phyloP scores from a whole-genome alignment of 1,140 invertebrate species.

The Drosophila funebris region DNA sequence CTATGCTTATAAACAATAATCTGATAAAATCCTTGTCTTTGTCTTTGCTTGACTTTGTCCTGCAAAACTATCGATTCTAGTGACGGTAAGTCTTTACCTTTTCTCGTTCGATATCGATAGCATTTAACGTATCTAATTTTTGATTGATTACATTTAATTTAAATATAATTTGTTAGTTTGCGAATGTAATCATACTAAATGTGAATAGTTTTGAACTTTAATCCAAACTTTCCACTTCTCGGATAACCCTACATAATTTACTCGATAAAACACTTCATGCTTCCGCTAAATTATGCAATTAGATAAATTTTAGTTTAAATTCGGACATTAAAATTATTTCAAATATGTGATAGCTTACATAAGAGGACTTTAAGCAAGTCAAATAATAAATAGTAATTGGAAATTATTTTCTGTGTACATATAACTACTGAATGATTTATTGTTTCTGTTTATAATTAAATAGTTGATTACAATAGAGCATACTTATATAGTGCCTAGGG shows the following conservation, averaged over 20 bases:
- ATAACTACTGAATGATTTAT: too few relatives aligned
- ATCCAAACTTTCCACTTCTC: neutral
- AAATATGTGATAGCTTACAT: conserved; percentile 43
- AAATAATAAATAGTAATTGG: conserved; percentile 15
- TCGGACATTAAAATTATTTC: conserved; percentile 3
- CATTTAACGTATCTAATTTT: neutral
- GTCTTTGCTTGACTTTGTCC: neutral
- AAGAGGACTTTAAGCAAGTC: conserved; percentile 16
- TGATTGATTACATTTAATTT: neutral
- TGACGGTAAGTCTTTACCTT: too few relatives aligned
- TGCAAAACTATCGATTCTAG: neutral
- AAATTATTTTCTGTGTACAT: neutral
- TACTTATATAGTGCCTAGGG: conserved; percentile 40
- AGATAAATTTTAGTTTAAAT: neutral
- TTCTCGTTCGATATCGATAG: neutral
- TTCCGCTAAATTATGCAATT: neutral
- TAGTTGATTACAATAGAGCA: conserved; percentile 23
- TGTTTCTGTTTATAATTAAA: conserved; percentile 8
- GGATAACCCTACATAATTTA: conserved; percentile 5
- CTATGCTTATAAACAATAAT: neutral
- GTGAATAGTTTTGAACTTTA: too few relatives aligned
- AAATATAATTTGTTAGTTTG: neutral
- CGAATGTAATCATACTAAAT: too few relatives aligned
- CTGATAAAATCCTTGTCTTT: neutral
- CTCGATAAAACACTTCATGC: conserved; percentile 1